phyloP scores from a whole-genome alignment of 2,113 vertebrate genomes.

The Syrmaticus mikado region DNA sequence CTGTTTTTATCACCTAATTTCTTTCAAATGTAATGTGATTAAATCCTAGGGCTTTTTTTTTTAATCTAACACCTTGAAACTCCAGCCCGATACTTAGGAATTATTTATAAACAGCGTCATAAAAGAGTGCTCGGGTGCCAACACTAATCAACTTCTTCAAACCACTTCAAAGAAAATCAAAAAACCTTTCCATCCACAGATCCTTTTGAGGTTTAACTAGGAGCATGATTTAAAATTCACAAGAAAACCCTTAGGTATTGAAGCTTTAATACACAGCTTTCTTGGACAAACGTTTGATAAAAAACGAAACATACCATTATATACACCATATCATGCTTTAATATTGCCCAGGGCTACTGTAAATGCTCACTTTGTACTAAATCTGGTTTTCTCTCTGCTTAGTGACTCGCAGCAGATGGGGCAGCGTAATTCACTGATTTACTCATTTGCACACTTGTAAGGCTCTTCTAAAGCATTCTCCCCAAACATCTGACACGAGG shows the following conservation, averaged over 20 bases:
- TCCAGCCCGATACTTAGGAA: conserved; percentile 81
- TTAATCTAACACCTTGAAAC: conserved; percentile 83
- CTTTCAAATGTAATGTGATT: conserved; percentile 78
- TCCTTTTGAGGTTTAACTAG: conserved; percentile 87
- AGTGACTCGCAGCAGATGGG: conserved; percentile 71
- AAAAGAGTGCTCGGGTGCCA: conserved; percentile 83
- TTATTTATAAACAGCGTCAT: conserved; percentile 87
- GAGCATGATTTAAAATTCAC: conserved; percentile 87
- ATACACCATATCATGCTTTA: conserved; percentile 77
- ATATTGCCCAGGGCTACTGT: conserved; percentile 86
- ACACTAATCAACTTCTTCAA: conserved; percentile 84
- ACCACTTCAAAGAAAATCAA: conserved; percentile 85
- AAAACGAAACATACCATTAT: conserved; percentile 81
- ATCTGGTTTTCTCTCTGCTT: conserved; percentile 74
- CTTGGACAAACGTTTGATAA: conserved; percentile 87
- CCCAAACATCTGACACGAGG: conserved; percentile 32
- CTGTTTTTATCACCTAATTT: conserved; percentile 76
- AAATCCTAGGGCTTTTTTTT: conserved; percentile 74
- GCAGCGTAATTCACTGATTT: conserved; percentile 47
- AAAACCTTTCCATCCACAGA: conserved; percentile 81
- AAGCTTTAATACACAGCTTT: conserved; percentile 86
- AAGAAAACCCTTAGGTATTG: conserved; percentile 84
- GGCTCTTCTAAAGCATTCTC: background rate
- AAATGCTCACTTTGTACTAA: conserved; percentile 87
- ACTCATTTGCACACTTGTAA: conserved; percentile 30